Evolutionary conservation across 2,797 vertebrate genomes (phyloP).

Genomic region (Intellagama lesueurii): DNA sequence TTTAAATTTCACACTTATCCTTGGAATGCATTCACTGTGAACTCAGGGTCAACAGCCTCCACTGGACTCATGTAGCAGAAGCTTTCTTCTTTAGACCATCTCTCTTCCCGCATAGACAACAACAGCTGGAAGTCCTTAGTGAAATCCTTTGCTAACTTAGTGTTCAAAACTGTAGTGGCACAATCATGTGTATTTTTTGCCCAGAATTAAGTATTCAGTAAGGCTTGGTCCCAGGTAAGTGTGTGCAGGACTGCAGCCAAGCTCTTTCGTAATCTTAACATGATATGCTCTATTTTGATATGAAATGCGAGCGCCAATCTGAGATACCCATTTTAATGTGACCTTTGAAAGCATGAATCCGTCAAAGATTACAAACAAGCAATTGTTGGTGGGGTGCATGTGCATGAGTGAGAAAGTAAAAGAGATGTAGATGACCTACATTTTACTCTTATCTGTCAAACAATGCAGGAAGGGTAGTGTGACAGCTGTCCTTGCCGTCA

Average conservation of each 20-base stretch:
- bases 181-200: background rate
- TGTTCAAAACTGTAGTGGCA: background rate
- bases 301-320: background rate
- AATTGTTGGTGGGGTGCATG: background rate
- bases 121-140: background rate
- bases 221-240: background rate
- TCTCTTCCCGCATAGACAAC: no score
- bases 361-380: background rate
- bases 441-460: slow-evolving; percentile 13
- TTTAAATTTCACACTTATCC: no score
- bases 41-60: no score
- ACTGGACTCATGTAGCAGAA: no score
- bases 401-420: background rate
- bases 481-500: slow-evolving; percentile 28
- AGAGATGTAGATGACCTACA: slow-evolving; percentile 5
- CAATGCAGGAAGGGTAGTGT: background rate
- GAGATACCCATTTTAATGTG: background rate
- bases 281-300: background rate
- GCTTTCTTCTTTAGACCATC: no score
- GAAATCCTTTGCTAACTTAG: background rate
- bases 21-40: no score
- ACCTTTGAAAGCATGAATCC: background rate
- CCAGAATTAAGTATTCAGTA: background rate
- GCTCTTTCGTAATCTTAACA: background rate
- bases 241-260: background rate